Evolutionary conservation across 2,113 vertebrate genomes (phyloP).

Genomic region (Lamprologus ornatipinnis): DNA sequence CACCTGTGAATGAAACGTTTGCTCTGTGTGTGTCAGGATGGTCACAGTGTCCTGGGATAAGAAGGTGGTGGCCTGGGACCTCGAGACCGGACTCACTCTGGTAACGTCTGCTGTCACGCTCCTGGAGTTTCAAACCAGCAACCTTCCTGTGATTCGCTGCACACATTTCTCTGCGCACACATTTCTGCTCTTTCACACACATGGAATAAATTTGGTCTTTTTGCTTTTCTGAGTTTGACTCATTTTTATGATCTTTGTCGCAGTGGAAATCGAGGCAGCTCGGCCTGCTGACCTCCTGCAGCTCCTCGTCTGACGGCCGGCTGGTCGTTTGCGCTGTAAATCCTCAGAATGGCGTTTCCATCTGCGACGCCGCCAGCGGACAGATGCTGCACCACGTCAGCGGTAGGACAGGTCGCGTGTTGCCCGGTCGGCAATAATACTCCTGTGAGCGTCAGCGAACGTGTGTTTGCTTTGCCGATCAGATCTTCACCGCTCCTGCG

Average conservation of each 20-base stretch:
- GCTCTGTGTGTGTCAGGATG: constrained; percentile 52
- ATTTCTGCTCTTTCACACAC: not conserved
- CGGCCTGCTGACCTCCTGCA: constrained; percentile 68
- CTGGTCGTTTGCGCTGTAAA: constrained; percentile 62
- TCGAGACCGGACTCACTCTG: constrained; percentile 73
- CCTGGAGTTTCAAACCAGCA: not conserved
- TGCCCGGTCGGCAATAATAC: rapidly evolving
- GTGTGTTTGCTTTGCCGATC: not conserved
- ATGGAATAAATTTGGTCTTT: not conserved
- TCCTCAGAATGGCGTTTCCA: constrained; percentile 40
- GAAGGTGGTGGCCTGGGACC: constrained; percentile 68
- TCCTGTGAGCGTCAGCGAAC: not conserved
- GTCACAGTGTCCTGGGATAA: constrained; percentile 74
- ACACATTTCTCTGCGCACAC: rapidly evolving
- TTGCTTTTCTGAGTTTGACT: not conserved
- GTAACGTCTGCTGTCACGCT: constrained; percentile 24
- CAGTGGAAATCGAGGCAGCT: constrained; percentile 65
- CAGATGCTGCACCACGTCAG: constrained; percentile 22
- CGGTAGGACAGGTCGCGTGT: constrained; percentile 21
- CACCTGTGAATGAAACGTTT: not conserved
- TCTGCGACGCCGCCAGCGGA: constrained; percentile 43
- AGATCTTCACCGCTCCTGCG: constrained; percentile 70
- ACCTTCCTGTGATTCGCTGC: not conserved
- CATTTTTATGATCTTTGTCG: not conserved
- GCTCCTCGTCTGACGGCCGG: constrained; percentile 66